Base-by-base conservation (phyloP, 2,888 invertebrate species). In the Elgonia sp. region DNA sequence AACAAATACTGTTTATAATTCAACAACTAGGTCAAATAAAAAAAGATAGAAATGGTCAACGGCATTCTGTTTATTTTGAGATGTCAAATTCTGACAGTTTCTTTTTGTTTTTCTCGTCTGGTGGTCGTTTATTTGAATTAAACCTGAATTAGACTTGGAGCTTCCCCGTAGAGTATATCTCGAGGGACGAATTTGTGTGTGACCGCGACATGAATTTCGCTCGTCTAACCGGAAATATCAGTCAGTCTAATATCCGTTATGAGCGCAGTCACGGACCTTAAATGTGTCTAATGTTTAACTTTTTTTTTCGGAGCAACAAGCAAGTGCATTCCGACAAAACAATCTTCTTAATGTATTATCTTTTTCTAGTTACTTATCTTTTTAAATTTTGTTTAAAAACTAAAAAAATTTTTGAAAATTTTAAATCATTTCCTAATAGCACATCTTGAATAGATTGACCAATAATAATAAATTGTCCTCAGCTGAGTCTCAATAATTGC, bases 141-240 rank as follows among this genome's bases (percentile, higher is more conserved):
- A 55, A 82, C 18, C 21, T 73, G 86, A 86, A 82, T 86, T 63
- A 82, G 73, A 80, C 65, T 62, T 2, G 16, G 29, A 62, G 8
- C 40, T 62, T 62, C n/a, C n/a, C n/a, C n/a, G 80, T n/a, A 46
- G 63, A 21, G 67, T n/a, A n/a, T n/a, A n/a, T 18, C 73, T 42
- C 82, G 67, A 88, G 62, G 60, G 82, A 57, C 81, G 57, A 79
- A 77, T 73, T 77, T 62, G 84, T 79, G 73, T 84, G 81, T 57
- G 87, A 87, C 80, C 57, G 50, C 57, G 63, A 37, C 37, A 60
- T 39, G 62, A 37, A 84, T 77, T 79, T 85, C 76, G 53, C 55
- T 73, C 82, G 79, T 79, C 75, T 12, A 89, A 91, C 90, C 89
- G 91, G 91, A 91, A 91, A 90, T 90, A 89, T 91, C 91, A 89